Percentiles rank a stretch among this genome's conserved stretches.
phyloP scores from a whole-genome alignment of 53 echinoderm and acorn worm genomes.

The Luidia sarsii region DNA sequence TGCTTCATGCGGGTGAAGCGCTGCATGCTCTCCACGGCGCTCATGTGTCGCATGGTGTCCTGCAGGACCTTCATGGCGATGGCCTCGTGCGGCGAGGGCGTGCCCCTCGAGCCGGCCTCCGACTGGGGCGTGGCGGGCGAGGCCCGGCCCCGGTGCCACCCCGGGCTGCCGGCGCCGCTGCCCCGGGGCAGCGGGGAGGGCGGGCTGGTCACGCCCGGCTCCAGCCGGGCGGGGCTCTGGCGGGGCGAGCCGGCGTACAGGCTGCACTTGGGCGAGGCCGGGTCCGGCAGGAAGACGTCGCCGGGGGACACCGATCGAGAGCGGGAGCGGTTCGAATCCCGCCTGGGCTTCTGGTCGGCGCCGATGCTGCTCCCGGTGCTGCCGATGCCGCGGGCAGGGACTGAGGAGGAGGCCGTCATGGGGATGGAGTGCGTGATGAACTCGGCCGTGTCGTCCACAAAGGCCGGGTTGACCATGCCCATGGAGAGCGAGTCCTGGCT shows the following conservation, averaged over 20 bases:
- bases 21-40: constrained; percentile 96
- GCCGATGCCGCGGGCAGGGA: constrained; percentile 7
- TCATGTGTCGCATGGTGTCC: constrained; percentile 95
- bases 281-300: constrained; percentile 73
- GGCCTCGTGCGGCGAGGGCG: constrained; percentile 77
- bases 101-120: constrained; percentile 43
- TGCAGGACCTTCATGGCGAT: constrained; percentile 91
- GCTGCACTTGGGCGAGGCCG: constrained; percentile 44
- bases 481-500: constrained; percentile 56
- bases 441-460: constrained; percentile 79
- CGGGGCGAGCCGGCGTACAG: constrained; percentile 62
- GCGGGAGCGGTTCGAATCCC: constrained; percentile 42
- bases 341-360: constrained; percentile 31
- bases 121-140: constrained; percentile 56
- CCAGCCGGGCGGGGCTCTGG: constrained; percentile 58
- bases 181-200: constrained; percentile 53
- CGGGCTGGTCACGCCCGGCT: constrained; percentile 61
- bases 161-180: constrained; percentile 65
- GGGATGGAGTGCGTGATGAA: constrained; percentile 42
- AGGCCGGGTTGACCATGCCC: constrained; percentile 83
- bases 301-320: constrained; percentile 73
- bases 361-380: constrained; percentile 6
- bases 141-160: constrained; percentile 48
- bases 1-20: constrained; percentile 50
- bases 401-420: constrained; percentile 21